Base-by-base conservation (phyloP, 2,888 invertebrate genomes). In the Hermaeophaga mercurialis region DNA sequence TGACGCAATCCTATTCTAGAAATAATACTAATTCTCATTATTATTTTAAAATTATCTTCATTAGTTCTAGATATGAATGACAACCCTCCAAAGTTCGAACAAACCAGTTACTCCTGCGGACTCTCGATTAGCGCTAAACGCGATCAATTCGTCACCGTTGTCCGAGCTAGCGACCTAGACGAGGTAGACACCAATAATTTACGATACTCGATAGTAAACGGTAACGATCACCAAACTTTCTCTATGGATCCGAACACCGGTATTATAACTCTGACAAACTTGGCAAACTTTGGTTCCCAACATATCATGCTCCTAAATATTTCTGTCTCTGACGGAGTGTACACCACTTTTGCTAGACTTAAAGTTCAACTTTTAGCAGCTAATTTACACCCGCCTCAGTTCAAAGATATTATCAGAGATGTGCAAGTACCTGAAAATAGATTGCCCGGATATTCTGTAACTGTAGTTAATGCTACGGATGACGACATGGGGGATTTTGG, bases 271-370 rank as follows among this genome's bases (percentile, higher is more conserved):
- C 77, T 92, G 57, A 85, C 89, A 61, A 89, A 90, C 73, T 83
- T 90, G 74, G 86, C 90, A 59, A 87, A 87, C 71, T 87, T 88
- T 66, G 84, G 85, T 3, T 85, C 87, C 44, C 80, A 83, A 62
- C 49, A 36, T 17, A 65, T 68, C 41, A 86, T 87, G 70, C 79
- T 85, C 57, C 82, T 97, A 56, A 97, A 97, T 80, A 88, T 97
- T 24, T 96, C 96, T 1, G 96, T 94, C 31, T 92, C 93, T 52
- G 97, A 98, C 80, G 96, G 96, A 24, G 93, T 96, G 28, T 96
- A 94, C 79, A 94, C 94, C 5, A 90, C 87, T 63, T 96, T 91
- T 78, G 87, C 94, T 1, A 81, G 91, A 63, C 83, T 92, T 11
- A 90, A 90, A 79, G 87, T 93, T 44, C 84, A 89, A 69, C 82